phyloP scores from a whole-genome alignment of 2,113 vertebrate species.

The Tetrax tetrax region DNA sequence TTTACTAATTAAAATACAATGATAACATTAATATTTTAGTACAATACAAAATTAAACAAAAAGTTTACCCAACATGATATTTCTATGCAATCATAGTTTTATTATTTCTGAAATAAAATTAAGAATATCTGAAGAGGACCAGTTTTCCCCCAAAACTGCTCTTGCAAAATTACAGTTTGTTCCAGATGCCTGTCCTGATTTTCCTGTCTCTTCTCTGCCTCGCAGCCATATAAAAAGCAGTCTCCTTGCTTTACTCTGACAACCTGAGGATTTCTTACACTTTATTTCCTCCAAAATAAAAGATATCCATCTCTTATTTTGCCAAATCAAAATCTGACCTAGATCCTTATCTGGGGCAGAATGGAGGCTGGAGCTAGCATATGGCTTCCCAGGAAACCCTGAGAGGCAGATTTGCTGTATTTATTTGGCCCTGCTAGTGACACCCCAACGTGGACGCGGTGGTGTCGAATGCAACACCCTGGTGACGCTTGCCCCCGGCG shows the following conservation, averaged over 20 bases:
- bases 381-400: neutral
- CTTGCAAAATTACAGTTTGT: neutral
- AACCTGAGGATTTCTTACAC: neutral
- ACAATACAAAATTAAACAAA: neutral
- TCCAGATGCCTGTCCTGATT: neutral
- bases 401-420: neutral
- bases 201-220: neutral
- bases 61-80: neutral
- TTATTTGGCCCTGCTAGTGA: fast-evolving
- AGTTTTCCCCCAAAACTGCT: neutral
- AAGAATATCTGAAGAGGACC: neutral
- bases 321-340: neutral
- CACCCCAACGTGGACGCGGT: fast-evolving
- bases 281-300: neutral
- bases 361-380: neutral
- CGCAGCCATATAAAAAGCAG: neutral
- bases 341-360: neutral
- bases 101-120: neutral
- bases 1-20: neutral
- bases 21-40: neutral
- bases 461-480: fast-evolving
- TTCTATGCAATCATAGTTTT: neutral
- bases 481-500: fast-evolving
- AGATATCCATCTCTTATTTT: neutral
- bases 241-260: neutral